phyloP scores from a whole-genome alignment of 2,888 invertebrate species.

The Diarsia mendica region DNA sequence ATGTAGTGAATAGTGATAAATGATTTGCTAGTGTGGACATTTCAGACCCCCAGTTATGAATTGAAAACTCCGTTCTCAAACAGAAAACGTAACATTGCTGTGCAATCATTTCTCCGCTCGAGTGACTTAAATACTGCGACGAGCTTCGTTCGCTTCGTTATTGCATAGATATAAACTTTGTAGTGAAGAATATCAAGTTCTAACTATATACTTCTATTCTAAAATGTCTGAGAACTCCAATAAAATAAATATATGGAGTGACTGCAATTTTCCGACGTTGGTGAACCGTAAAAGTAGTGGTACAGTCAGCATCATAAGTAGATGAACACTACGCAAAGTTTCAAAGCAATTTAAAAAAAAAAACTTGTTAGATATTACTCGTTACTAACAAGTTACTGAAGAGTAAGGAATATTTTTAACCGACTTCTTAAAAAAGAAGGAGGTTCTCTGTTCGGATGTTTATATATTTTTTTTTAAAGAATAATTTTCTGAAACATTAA shows the following conservation, averaged over 20 bases:
- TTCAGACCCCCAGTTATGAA: no score
- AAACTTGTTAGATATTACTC: no score
- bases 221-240: conserved; percentile 43
- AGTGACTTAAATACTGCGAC: conserved; percentile 21
- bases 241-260: conserved; percentile 54
- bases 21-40: no score
- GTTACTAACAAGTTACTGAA: no score
- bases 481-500: no score
- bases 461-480: no score
- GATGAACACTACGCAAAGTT: no score
- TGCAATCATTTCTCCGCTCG: conserved; percentile 15
- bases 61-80: neutral
- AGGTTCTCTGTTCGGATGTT: no score
- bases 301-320: neutral
- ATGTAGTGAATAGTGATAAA: no score
- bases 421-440: no score
- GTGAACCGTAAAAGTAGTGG: conserved; percentile 37
- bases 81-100: conserved; percentile 6
- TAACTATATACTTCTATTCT: conserved; percentile 29
- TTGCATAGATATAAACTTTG: conserved; percentile 25
- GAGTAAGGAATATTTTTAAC: no score
- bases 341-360: no score
- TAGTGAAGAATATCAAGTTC: conserved; percentile 45
- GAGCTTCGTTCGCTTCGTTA: conserved; percentile 31
- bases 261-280: conserved; percentile 45